Percentiles rank a stretch among this genome's conserved stretches.
Evolutionary conservation across 2,888 invertebrate species (phyloP).

Genomic region (Notodonta ziczac): DNA sequence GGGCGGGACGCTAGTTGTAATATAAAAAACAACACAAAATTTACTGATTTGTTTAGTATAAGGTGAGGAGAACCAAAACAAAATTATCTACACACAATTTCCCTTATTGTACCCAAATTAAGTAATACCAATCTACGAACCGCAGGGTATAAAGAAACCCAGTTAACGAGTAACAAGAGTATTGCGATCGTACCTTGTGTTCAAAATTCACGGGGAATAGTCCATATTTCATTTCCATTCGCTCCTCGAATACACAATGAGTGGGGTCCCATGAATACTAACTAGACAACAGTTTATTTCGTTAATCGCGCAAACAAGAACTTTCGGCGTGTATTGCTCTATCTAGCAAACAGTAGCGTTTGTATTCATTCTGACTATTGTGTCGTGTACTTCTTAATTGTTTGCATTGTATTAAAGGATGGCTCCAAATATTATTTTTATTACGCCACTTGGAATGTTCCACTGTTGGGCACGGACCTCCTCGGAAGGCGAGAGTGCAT

Average conservation of each 20-base stretch:
- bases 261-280: conserved; percentile 78
- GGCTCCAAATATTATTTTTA: too few species aligned
- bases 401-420: not conserved
- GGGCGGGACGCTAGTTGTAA: too few species aligned
- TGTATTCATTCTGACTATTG: conserved; percentile 22
- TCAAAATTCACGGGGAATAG: conserved; percentile 77
- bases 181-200: conserved; percentile 69
- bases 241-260: conserved; percentile 78
- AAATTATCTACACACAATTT: not conserved
- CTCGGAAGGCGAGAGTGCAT: too few species aligned
- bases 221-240: conserved; percentile 82
- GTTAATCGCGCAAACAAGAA: conserved; percentile 82
- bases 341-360: conserved; percentile 49
- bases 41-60: too few species aligned
- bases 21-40: too few species aligned
- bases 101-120: conserved; percentile 10
- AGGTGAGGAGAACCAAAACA: too few species aligned
- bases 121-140: conserved; percentile 21
- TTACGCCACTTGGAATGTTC: too few species aligned
- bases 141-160: conserved; percentile 24
- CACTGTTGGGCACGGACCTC: too few species aligned
- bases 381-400: not conserved
- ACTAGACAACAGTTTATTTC: conserved; percentile 80
- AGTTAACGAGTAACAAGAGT: conserved; percentile 51
- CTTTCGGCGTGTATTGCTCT: conserved; percentile 69